Base-by-base conservation (phyloP, 2,113 vertebrate genomes). In the Meles meles region DNA sequence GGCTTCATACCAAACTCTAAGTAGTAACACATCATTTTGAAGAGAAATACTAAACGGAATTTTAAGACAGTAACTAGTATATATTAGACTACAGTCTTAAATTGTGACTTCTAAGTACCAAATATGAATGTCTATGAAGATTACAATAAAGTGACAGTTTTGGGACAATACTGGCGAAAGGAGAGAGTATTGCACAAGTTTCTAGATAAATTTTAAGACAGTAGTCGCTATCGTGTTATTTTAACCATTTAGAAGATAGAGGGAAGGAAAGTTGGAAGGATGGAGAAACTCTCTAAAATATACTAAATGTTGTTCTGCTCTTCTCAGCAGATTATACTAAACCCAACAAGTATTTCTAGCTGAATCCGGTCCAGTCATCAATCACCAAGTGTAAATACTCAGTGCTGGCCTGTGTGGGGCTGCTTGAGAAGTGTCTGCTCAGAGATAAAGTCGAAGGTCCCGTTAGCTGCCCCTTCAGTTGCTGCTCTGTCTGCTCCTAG, bases 361-460 rank as follows among this genome's bases (percentile, higher is more conserved):
- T 12, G 90, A 21, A 31, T 72, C 17, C 0, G 57, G 37, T 34
- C 25, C 44, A 6, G 0, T 7, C 20, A 4, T 7, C 31, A 42
- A 1, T 31, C 0, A 0, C 63, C 17, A 1, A 52, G 11, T 15
- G 0, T 1, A 13, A 52, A 7, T 0, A 14, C 59, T 6, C 14
- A 27, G 10, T 0, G 31, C 17, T 20, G 3, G 10, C 67, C 52
- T 52, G 80, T 25, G 23, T 6, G 7, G 47, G 5, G 27, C 86
- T 42, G 44, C 42, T 3, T 23, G 61, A 12, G 61, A 76, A 52
- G 12, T 3, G 10, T 31, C 14, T 49, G 37, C 63, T 71, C 13
- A 49, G 69, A 34, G 15, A 80, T n/a, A 9, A 34, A 21, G 61
- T 0, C 5, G 21, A 7, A 47, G 76, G 47, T 14, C 12, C 37